These are phyloP conservation scores for Drosophila parvula DNA, from an alignment of 1,140 invertebrate species.

Conservation along the genomic window DNA sequence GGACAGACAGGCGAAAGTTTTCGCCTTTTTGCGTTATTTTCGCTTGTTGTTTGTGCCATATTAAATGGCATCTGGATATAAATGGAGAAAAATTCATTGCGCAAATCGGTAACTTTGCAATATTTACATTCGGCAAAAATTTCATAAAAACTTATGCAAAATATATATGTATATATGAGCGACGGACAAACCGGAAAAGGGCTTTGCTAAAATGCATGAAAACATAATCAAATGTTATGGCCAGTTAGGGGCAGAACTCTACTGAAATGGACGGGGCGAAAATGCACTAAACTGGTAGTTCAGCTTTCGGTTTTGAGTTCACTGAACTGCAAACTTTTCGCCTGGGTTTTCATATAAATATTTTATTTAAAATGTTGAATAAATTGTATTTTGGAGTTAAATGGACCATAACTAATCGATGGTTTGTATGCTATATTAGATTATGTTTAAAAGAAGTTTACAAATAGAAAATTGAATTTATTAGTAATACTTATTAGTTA, in stretches of 20 bases:
- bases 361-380: conserved; percentile 6
- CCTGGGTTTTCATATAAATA: conserved; percentile 8
- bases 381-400: conserved; percentile 6
- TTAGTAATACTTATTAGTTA: neutral
- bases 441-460: neutral
- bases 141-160: conserved; percentile 57
- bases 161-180: conserved; percentile 4
- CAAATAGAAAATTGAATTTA: neutral
- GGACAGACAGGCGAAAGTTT: conserved; percentile 39
- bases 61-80: conserved; percentile 58
- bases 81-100: conserved; percentile 48
- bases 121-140: conserved; percentile 64
- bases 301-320: conserved; percentile 18
- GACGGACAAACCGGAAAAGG: conserved; percentile 29
- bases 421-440: neutral
- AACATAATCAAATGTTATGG: conserved; percentile 65
- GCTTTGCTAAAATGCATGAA: conserved; percentile 53
- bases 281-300: conserved; percentile 30
- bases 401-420: conserved; percentile 5
- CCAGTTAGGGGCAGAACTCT: conserved; percentile 34
- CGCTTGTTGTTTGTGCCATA: conserved; percentile 25
- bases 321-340: conserved; percentile 27
- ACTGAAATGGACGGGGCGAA: conserved; percentile 3
- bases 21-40: conserved; percentile 2
- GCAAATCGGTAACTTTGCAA: conserved; percentile 48